Conservation (phyloP, 2,113 vertebrate genomes). For the Oxyura jamaicensis region DNA sequence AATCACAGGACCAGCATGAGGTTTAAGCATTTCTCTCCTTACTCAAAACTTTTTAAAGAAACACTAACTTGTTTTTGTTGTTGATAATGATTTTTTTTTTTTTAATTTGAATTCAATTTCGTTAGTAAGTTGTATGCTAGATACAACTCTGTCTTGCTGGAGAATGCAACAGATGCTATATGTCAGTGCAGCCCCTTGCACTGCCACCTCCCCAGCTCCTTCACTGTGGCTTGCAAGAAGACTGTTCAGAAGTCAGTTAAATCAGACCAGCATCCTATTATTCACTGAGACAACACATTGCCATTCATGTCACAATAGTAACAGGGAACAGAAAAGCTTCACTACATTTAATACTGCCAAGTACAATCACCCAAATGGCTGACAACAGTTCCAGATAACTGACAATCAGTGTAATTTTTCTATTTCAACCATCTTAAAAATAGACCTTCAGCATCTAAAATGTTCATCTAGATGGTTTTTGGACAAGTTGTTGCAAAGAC, state of each 20-base stretch:
- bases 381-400: constrained; percentile 27
- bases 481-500: not conserved
- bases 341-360: not conserved
- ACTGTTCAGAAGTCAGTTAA: not conserved
- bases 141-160: not conserved
- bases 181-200: not conserved
- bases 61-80: not conserved
- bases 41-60: not conserved
- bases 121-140: not conserved
- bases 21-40: not conserved
- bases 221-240: not conserved
- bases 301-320: constrained; percentile 36
- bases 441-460: not conserved
- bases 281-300: constrained; percentile 17
- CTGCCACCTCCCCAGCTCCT: not conserved
- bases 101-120: not conserved
- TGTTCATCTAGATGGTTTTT: not conserved
- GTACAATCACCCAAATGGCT: constrained; percentile 22
- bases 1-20: not conserved
- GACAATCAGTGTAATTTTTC: constrained; percentile 39
- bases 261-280: constrained; percentile 7
- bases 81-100: too few species aligned
- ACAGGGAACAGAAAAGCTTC: constrained; percentile 9
- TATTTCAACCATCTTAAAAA: constrained; percentile 40
- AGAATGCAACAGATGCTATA: not conserved